phyloP scores from a whole-genome alignment of 2,797 vertebrate species.

The Eulemur albifrons region DNA sequence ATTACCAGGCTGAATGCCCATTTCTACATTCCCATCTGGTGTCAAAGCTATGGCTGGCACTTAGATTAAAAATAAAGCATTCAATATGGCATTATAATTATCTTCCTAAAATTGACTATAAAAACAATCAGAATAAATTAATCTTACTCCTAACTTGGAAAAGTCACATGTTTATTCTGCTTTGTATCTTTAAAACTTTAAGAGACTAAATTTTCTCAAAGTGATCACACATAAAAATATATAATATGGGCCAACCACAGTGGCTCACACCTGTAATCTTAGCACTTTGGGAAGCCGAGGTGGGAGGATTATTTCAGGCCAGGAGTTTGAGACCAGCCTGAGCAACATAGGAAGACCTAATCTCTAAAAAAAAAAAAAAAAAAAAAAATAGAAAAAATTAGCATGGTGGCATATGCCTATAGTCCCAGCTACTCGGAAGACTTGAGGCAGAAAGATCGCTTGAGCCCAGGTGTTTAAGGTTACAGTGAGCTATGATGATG shows the following conservation, averaged over 20 bases:
- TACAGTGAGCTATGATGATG: background rate
- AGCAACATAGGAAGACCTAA: background rate
- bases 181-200: slow-evolving; percentile 39
- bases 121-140: slow-evolving; percentile 45
- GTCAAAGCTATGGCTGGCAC: slow-evolving; percentile 50
- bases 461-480: background rate
- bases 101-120: slow-evolving; percentile 49
- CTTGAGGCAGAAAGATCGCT: background rate
- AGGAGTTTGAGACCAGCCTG: background rate
- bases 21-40: slow-evolving; percentile 39
- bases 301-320: background rate
- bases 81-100: slow-evolving; percentile 55
- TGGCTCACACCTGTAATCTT: background rate
- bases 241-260: background rate
- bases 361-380: background rate
- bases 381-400: background rate
- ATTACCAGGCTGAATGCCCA: slow-evolving; percentile 27
- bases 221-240: background rate
- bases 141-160: slow-evolving; percentile 36
- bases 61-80: slow-evolving; percentile 60
- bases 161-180: slow-evolving; percentile 28
- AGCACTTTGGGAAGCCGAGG: background rate
- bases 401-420: background rate
- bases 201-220: slow-evolving; percentile 35
- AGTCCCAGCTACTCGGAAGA: background rate